A percentile compares a stretch with the other conserved stretches of the same genome.
phyloP scores from a whole-genome alignment of 2,113 vertebrate genomes.

The Scatophagus argus region DNA sequence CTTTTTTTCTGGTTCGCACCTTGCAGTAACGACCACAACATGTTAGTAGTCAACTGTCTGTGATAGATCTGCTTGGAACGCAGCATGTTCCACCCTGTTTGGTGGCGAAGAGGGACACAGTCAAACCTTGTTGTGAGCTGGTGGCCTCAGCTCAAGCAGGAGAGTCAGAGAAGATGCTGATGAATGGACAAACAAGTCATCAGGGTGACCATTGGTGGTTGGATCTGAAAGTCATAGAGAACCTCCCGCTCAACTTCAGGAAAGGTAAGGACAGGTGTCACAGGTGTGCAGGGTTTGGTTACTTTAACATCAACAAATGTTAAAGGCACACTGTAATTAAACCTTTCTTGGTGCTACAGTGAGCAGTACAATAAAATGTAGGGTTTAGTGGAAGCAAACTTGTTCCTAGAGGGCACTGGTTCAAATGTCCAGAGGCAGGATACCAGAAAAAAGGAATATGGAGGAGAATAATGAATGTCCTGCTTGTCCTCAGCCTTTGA shows the following conservation, averaged over 20 bases:
- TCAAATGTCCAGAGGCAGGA: background rate
- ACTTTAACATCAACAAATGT: background rate
- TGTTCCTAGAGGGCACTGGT: too few species aligned
- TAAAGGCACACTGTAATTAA: too few species aligned
- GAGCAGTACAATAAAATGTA: background rate
- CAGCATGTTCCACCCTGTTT: conserved; percentile 38
- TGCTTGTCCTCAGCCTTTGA: too few species aligned
- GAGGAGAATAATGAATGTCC: background rate
- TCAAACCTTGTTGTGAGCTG: conserved; percentile 7
- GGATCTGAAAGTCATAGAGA: conserved; percentile 78
- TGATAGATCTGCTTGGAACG: conserved; percentile 79
- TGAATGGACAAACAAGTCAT: background rate
- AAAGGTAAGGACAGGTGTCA: conserved; percentile 75
- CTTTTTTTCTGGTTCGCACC: background rate
- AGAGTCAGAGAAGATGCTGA: background rate
- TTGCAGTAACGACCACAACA: background rate
- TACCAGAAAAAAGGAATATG: background rate
- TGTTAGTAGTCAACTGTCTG: background rate
- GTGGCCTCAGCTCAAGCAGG: background rate
- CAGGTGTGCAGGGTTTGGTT: background rate
- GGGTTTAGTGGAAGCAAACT: background rate
- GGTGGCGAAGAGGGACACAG: background rate
- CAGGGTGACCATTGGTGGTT: conserved; percentile 65
- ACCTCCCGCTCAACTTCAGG: conserved; percentile 80
- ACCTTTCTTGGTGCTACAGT: too few species aligned